These are phyloP conservation scores for Melopsittacus undulatus DNA, from an alignment of 2,797 vertebrate species.

Conservation along the genomic window DNA sequence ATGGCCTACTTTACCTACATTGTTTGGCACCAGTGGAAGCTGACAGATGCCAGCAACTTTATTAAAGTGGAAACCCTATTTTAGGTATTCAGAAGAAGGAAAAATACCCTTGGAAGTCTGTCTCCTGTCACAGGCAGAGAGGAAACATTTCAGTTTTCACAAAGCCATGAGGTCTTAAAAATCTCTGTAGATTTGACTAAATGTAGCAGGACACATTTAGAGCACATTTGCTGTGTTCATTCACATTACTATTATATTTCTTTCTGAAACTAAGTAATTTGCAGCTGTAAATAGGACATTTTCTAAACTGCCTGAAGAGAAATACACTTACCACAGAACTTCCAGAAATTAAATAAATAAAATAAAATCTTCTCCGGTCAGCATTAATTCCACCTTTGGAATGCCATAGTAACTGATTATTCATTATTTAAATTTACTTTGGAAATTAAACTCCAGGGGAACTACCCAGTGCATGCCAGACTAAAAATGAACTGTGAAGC, in stretches of 20 bases:
- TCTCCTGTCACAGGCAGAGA: background rate
- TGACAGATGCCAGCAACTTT: background rate
- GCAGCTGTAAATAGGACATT: background rate
- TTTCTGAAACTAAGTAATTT: background rate
- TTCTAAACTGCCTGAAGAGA: background rate
- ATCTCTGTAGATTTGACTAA: background rate
- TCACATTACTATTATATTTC: background rate
- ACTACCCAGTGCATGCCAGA: constrained; percentile 19
- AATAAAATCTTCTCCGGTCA: background rate
- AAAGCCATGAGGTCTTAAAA: background rate
- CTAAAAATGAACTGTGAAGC: background rate
- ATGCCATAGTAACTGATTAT: background rate
- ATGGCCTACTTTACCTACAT: background rate
- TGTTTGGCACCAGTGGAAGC: background rate
- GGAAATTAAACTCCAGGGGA: constrained; percentile 39
- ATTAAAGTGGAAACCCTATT: background rate
- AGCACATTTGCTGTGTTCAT: background rate
- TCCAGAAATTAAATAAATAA: background rate
- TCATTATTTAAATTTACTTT: constrained; percentile 35
- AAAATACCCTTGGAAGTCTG: background rate
- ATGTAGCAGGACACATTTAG: background rate
- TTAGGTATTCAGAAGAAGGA: background rate
- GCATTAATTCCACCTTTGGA: background rate
- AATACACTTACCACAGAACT: background rate
- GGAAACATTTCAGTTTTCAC: background rate